Evolutionary conservation across 2,797 vertebrate species (phyloP).

Genomic region (Sebastes taczanowskii): DNA sequence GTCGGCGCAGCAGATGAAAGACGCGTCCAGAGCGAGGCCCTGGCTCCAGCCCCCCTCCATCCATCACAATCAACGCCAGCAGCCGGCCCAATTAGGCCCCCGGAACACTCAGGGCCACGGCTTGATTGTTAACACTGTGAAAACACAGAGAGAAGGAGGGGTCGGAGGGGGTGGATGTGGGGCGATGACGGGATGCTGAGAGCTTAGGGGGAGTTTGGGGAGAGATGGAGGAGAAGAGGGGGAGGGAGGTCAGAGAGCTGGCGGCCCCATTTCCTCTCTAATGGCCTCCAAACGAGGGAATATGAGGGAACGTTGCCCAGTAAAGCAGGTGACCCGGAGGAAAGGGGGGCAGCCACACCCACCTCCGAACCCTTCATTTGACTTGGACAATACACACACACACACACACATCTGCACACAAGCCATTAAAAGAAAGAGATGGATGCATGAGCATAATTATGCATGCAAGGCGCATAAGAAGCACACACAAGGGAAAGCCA

Average conservation of each 20-base stretch:
- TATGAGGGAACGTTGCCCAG: constrained; percentile 72
- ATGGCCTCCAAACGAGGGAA: constrained; percentile 76
- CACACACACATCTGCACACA: constrained; percentile 39
- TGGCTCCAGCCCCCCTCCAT: constrained; percentile 63
- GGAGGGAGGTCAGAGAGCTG: constrained; percentile 58
- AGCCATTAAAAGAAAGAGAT: constrained; percentile 49
- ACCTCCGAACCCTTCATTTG: constrained; percentile 21
- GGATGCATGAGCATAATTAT: constrained; percentile 46
- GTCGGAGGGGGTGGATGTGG: constrained; percentile 32
- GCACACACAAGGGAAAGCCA: constrained; percentile 31
- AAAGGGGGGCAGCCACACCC: constrained; percentile 54
- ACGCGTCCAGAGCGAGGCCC: constrained; percentile 50
- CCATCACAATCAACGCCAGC: constrained; percentile 83
- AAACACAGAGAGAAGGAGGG: constrained; percentile 59
- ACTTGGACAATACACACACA: constrained; percentile 22
- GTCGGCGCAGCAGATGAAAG: constrained; percentile 72
- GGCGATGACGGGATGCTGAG: constrained; percentile 54
- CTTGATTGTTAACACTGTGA: constrained; percentile 81
- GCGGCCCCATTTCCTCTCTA: constrained; percentile 82
- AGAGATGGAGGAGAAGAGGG: constrained; percentile 27
- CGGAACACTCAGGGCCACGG: constrained; percentile 79
- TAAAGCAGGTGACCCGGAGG: constrained; percentile 77
- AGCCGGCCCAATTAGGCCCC: constrained; percentile 77
- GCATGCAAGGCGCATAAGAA: constrained; percentile 15
- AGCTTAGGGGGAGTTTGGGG: constrained; percentile 44